Base-by-base conservation (phyloP, 2,113 vertebrate species). In the Daubentonia madagascariensis region DNA sequence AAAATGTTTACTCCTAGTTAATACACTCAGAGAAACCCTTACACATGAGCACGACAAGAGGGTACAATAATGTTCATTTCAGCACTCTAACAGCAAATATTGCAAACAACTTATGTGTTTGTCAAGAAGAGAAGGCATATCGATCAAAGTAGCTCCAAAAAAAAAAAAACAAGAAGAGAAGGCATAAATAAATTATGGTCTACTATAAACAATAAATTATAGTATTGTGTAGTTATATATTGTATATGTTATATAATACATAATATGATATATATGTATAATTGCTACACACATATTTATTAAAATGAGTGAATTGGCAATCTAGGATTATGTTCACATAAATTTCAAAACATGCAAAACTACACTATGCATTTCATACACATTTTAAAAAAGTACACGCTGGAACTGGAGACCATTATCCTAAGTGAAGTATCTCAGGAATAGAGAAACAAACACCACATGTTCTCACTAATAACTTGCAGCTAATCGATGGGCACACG, bases 271-370 rank as follows among this genome's bases (percentile, higher is more conserved):
- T 28, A 14, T 43, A 22, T 91, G 14, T 84, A 59, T 59, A 84
- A 63, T 63, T 90, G 14, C 63, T 65, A 50, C 7, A 59, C 52
- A 93, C 0, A 17, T 52, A 94, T 75, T 88, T 81, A 92, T 54
- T 85, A 72, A 87, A 84, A 85, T 25, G 67, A 92, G 22, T 73
- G 70, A 75, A 65, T 14, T 35, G 14, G 28, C 52, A 13, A 80
- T 30, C 48, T 37, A 89, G 70, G 61, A 70, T 83, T 45, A 94
- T 18, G 61, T 54, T 50, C 6, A 8, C 40, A 79, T 59, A 75
- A 86, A 83, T 79, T 96, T 97, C 61, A 83, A 90, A 95, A 72
- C 22, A 92, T 43, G 81, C 3, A 73, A 96, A 96, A 76, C 37
- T 18, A 68, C 18, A 65, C 48, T 87, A 57, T 40, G 45, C 48